Conservation (phyloP, 1,140 invertebrate species). For the Microplitis demolitor region DNA sequence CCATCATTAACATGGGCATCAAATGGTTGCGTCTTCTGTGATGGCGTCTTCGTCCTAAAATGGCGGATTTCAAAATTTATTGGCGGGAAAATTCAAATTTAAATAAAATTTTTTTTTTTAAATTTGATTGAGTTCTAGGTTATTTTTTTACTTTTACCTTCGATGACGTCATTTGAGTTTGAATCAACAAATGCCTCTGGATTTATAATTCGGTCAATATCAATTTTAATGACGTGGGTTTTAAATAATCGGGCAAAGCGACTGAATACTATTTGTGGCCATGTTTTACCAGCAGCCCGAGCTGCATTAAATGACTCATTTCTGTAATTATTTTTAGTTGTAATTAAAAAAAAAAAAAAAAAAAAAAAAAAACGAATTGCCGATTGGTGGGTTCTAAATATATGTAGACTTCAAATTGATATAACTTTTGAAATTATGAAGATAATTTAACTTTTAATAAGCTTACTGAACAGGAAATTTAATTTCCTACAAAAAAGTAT, state of each 20-base stretch:
- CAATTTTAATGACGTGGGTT: slow-evolving; percentile 50
- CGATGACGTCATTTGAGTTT: slow-evolving; percentile 21
- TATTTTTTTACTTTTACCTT: slow-evolving; percentile 36
- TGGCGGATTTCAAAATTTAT: neutral
- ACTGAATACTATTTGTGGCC: slow-evolving; percentile 36
- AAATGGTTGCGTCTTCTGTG: slow-evolving; percentile 64
- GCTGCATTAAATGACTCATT: neutral
- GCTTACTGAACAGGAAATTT: no score
- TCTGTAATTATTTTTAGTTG: no score
- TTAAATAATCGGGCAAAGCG: slow-evolving; percentile 43
- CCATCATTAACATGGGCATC: slow-evolving; percentile 76
- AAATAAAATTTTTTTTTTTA: neutral
- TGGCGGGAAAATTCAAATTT: neutral
- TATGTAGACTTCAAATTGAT: no score
- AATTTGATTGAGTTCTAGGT: no score
- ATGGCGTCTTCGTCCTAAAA: slow-evolving; percentile 59
- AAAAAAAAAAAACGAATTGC: no score
- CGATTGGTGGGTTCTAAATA: no score
- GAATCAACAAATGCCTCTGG: slow-evolving; percentile 16
- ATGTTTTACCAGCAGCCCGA: slow-evolving; percentile 28
- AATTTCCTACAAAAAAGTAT: no score
- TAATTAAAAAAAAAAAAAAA: no score
- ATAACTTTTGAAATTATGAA: no score
- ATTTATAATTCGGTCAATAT: slow-evolving; percentile 42
- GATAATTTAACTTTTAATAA: no score